Conservation (phyloP, 2,888 invertebrate genomes). For the Cosmia pyralina region DNA sequence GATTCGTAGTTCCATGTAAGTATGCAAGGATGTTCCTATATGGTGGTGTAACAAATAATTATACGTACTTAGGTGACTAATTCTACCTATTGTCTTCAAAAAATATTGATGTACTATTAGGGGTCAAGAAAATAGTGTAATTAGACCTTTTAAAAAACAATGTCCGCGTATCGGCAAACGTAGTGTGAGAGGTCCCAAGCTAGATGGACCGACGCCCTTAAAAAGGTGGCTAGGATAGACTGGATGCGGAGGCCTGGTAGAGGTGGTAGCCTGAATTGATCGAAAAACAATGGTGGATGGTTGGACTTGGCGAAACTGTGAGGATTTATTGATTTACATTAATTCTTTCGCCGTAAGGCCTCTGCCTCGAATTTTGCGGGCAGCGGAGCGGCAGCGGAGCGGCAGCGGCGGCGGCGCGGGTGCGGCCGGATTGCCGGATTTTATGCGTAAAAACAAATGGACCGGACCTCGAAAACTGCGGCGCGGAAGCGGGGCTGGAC, state of each 20-base stretch:
- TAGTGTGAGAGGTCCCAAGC: neutral
- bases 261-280: too few species aligned
- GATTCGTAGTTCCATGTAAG: constrained; percentile 2
- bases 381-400: too few species aligned
- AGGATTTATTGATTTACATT: neutral
- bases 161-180: neutral
- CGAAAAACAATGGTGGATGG: too few species aligned
- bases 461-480: too few species aligned
- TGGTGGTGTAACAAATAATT: constrained; percentile 11
- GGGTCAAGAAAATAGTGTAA: neutral
- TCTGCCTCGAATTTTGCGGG: too few species aligned
- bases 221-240: neutral
- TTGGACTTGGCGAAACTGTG: too few species aligned
- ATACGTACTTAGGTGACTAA: constrained; percentile 12
- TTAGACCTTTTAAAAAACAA: constrained; percentile 1
- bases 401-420: too few species aligned
- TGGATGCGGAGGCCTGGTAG: too few species aligned
- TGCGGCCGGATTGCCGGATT: too few species aligned
- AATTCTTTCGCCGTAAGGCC: too few species aligned
- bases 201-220: neutral
- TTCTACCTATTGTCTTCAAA: constrained; percentile 18
- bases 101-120: neutral
- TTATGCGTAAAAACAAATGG: too few species aligned
- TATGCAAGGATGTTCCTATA: constrained; percentile 2
- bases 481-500: too few species aligned